Percentiles rank a stretch among this genome's conserved stretches.
These are phyloP conservation scores for Clanis bilineata DNA, from an alignment of 2,888 invertebrate genomes.

Conservation along the genomic window DNA sequence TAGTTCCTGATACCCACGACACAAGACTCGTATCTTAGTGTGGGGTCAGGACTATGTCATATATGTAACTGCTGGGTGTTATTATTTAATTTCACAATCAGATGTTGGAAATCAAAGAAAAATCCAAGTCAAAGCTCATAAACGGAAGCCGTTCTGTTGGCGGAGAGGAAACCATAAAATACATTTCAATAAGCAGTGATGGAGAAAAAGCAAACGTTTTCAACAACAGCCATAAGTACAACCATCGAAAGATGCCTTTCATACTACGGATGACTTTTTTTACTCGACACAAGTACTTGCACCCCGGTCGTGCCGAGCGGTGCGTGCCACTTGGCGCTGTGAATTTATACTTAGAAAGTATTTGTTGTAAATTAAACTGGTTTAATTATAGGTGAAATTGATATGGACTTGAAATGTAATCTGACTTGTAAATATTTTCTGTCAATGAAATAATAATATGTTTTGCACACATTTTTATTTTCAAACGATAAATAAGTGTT, in stretches of 20 bases:
- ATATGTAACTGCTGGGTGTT: no score
- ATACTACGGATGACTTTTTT: conserved; percentile 23
- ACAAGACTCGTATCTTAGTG: no score
- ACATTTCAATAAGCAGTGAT: conserved; percentile 19
- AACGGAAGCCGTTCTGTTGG: conserved; percentile 13
- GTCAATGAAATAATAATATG: no score
- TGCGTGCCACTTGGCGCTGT: conserved; percentile 1
- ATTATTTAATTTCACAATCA: no score
- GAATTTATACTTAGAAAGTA: neutral
- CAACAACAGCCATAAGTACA: conserved; percentile 7
- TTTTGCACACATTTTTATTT: no score
- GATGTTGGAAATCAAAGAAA: neutral
- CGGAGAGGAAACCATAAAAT: conserved; percentile 15
- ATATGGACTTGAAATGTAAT: no score
- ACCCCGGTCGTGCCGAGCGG: conserved; percentile 7
- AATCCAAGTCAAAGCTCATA: neutral
- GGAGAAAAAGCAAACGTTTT: conserved; percentile 15
- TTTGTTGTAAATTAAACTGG: neutral
- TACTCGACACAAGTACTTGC: conserved; percentile 25
- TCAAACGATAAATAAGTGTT: no score
- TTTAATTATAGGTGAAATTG: neutral
- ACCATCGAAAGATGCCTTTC: conserved; percentile 16
- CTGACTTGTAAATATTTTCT: no score
- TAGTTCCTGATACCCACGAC: no score
- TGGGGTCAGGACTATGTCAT: no score